These are phyloP conservation scores for Phenacoccus solenopsis DNA, from an alignment of 1,140 invertebrate genomes.

Conservation along the genomic window DNA sequence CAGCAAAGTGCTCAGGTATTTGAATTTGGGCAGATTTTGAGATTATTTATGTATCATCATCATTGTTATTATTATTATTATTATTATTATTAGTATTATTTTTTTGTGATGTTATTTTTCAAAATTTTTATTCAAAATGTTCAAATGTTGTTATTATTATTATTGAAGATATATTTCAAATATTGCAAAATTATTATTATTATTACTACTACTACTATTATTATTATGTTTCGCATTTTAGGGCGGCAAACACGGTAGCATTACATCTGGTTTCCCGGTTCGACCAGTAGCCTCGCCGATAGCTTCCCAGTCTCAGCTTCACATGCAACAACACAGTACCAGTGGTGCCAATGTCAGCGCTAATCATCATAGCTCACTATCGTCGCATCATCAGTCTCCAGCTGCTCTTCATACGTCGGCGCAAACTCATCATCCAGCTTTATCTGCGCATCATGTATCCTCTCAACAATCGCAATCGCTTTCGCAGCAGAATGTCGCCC, in stretches of 20 bases:
- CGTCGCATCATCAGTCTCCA: not conserved
- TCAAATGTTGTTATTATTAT: too few relatives aligned
- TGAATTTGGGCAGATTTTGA: too few relatives aligned
- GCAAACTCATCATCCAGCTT: not conserved
- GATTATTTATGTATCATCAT: too few relatives aligned
- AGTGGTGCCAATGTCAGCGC: not conserved
- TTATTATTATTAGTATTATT: too few relatives aligned
- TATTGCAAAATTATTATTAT: too few relatives aligned
- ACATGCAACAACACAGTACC: not conserved
- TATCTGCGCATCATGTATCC: not conserved
- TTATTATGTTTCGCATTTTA: conserved; percentile 25
- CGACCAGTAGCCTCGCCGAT: conserved; percentile 31
- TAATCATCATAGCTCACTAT: not conserved
- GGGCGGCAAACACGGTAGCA: conserved; percentile 41
- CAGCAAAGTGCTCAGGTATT: conserved; percentile 39
- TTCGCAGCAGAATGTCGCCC: not conserved
- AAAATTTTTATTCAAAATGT: too few relatives aligned
- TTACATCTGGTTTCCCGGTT: conserved; percentile 43
- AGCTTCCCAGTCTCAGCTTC: conserved; percentile 15
- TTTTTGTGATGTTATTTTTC: too few relatives aligned
- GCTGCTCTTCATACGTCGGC: not conserved
- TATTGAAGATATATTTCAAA: too few relatives aligned
- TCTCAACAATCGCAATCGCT: not conserved
- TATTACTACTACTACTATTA: too few relatives aligned
- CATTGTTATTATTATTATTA: too few relatives aligned